Evolutionary conservation across 2,113 vertebrate genomes (phyloP).

Genomic region (Helogale parvula): DNA sequence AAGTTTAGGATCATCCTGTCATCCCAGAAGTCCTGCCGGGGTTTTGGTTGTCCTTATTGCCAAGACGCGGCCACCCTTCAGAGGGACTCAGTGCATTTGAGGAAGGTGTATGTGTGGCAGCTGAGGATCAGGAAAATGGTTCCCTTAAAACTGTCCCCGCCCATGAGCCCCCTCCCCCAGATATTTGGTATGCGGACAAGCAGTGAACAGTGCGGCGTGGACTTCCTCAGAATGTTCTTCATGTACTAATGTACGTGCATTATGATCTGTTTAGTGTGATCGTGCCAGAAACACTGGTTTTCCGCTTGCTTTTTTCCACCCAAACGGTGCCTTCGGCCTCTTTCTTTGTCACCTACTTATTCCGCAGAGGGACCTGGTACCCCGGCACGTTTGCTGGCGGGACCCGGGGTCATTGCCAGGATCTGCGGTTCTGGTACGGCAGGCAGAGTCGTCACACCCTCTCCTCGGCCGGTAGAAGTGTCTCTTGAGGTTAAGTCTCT

Average conservation of each 20-base stretch:
- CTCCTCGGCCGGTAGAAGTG: neutral
- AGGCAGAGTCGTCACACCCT: accelerated
- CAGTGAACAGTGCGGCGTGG: neutral
- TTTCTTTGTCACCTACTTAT: neutral
- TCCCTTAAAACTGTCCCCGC: neutral
- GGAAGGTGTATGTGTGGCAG: neutral
- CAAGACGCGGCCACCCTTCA: neutral
- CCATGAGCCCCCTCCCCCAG: neutral
- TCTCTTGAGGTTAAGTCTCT: neutral
- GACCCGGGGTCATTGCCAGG: neutral
- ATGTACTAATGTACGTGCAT: neutral
- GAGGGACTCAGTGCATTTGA: neutral
- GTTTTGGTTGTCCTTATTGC: neutral
- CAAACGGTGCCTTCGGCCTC: neutral
- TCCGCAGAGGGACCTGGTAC: neutral
- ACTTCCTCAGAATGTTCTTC: neutral
- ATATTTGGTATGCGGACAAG: neutral
- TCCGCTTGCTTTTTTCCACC: neutral
- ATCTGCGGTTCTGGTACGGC: neutral
- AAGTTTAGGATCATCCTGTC: neutral
- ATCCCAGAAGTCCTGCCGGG: neutral
- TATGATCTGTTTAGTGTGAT: neutral
- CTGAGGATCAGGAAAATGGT: neutral
- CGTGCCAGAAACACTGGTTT: neutral
- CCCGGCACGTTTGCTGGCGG: neutral